Base-by-base conservation (phyloP, 2,888 invertebrate species). In the Phaonia tiefii region DNA sequence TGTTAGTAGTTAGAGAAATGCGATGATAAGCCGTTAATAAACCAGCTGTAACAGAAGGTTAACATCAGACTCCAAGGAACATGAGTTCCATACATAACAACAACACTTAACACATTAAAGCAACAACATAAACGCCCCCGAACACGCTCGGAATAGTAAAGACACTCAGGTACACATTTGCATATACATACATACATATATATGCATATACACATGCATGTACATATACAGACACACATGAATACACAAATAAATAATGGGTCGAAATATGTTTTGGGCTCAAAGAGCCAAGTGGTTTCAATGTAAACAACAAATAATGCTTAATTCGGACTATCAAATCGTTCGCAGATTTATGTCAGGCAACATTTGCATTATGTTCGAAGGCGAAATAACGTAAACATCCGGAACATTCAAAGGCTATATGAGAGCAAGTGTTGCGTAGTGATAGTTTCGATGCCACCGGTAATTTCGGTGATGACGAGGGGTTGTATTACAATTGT, bases 341-440 rank as follows among this genome's bases (percentile, higher is more conserved):
- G 49, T 75, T 72, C 42, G 42, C 37, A 73, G 72, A 81, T 81
- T 81, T 78, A 81, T 78, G 72, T 81, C 75, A 31, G 39, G 65
- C 78, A 81, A 69, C 67, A 46, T 54, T 65, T 67, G 49, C 49
- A 22, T 49, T 25, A 7, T 25, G 54, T 54, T 22, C 31, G 8
- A 31, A 31, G 31, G 31, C 31, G 3, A 31, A 31, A n/a, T n/a
- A n/a, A 31, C 3, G 31, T 31, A 31, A 31, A 31, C 31, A 31
- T 31, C 31, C 31, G 8, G 8, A 31, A 31, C 31, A 31, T 31
- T 3, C 31, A 8, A 31, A 31, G 8, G 31, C 31, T 31, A 31
- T n/a, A n/a, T n/a, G n/a, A n/a, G n/a, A n/a, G n/a, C n/a, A n/a
- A n/a, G n/a, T n/a, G n/a, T n/a, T n/a, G n/a, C n/a, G n/a, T n/a